These are phyloP conservation scores for Rhincodon typus DNA, from an alignment of 2,797 vertebrate genomes.

Conservation along the genomic window DNA sequence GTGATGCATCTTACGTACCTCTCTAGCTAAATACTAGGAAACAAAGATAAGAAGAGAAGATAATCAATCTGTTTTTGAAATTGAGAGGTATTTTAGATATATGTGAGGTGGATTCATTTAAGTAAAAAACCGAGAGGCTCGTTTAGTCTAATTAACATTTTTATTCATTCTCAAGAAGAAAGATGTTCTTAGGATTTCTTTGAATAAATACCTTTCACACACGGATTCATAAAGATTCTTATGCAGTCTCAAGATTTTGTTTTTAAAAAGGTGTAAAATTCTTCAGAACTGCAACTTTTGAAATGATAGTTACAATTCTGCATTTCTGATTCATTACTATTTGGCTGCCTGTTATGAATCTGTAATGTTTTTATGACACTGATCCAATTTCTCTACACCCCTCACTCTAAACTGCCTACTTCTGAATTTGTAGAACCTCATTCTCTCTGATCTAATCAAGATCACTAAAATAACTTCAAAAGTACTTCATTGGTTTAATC, in stretches of 20 bases:
- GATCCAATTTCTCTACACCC: neutral
- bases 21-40: neutral
- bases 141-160: neutral
- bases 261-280: neutral
- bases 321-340: neutral
- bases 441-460: no score
- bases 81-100: neutral
- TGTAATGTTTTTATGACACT: neutral
- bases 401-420: no score
- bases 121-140: no score
- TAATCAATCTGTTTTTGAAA: neutral
- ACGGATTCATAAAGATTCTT: neutral
- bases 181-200: neutral
- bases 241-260: neutral
- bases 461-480: no score
- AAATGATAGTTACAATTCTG: neutral
- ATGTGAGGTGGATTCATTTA: neutral
- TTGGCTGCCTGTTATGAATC: neutral
- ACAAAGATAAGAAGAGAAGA: neutral
- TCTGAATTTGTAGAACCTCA: no score
- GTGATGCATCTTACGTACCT: neutral
- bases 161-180: neutral
- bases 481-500: no score
- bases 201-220: neutral
- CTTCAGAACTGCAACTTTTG: neutral